Evolutionary conservation across 2,113 vertebrate genomes (phyloP), one percentile per base, ranked within the genome.

Genomic region (Crotophaga sulcirostris): DNA sequence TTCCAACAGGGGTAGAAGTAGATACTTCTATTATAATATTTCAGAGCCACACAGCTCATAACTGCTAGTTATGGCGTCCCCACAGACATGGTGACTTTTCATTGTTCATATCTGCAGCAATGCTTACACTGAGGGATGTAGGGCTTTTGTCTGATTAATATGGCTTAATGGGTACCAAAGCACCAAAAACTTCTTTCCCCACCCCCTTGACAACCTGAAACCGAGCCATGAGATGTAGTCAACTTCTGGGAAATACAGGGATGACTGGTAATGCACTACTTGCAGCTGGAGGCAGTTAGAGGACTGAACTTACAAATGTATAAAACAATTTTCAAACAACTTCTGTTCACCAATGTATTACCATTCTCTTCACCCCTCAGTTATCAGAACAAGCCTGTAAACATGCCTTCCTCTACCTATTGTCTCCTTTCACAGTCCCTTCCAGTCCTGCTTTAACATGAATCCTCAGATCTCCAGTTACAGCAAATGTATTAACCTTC

Each of bases 61-160:
- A 64, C 29, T 63, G 16, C 15, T 54, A 81, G n/a, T 16, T 73
- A 9, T 11, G 17, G 14, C 42, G 52, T 47, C 68, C 76, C 23
- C 14, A 56, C 13, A 36, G 40, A 13, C 3, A 2, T 0, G 0
- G 25, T 45, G 58, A n/a, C 33, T 80, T n/a, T 45, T 79, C n/a
- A 16, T 33, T 75, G 38, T 45, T 54, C 12, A 6, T 72, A 31
- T 42, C n/a, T 68, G 31, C 26, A 81, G 28, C 42, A 63, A 29
- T n/a, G 17, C 16, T 80, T 76, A 76, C 12, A 36, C 16, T 13
- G 49, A 55, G 34, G 17, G 44, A 34, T 29, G 31, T 6, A 82
- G 16, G 82, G 6, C 47, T 69, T 67, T 68, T 93, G 9, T 9
- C 49, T 68, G 24, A 77, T 44, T 45, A 82, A 23, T 51, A 38